Evolutionary conservation across 2,888 invertebrate genomes (phyloP).

Genomic region (Darwinula stevensoni): DNA sequence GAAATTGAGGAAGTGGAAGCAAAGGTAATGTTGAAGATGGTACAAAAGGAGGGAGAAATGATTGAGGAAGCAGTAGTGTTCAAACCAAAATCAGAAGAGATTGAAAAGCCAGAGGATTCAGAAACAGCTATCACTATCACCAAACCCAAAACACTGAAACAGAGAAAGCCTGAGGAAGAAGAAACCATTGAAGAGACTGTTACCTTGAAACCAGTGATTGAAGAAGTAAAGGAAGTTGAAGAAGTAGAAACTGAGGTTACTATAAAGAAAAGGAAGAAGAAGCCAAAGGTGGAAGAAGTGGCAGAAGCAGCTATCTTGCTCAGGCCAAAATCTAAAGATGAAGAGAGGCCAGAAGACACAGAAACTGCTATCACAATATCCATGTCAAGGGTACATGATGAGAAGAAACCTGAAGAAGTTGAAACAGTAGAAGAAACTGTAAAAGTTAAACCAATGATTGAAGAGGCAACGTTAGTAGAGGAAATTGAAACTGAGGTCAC

Average conservation of each 20-base stretch:
- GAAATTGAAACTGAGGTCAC: too few relatives aligned
- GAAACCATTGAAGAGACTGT: constrained; percentile 10
- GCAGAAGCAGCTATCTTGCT: too few relatives aligned
- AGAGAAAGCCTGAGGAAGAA: constrained; percentile 12
- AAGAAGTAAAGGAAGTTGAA: constrained; percentile 7
- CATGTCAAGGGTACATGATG: too few relatives aligned
- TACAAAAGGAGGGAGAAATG: constrained; percentile 9
- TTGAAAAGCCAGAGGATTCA: constrained; percentile 30
- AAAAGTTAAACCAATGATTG: too few relatives aligned
- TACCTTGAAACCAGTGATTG: constrained; percentile 4
- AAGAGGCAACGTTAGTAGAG: too few relatives aligned
- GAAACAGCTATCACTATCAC: constrained; percentile 39
- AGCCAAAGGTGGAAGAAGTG: too few relatives aligned
- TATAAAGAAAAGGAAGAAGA: too few relatives aligned
- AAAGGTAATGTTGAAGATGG: constrained; percentile 10
- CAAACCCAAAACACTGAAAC: constrained; percentile 14
- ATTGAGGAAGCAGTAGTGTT: constrained; percentile 10
- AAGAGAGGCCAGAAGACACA: too few relatives aligned
- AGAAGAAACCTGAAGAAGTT: too few relatives aligned
- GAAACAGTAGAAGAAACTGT: too few relatives aligned
- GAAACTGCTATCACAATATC: too few relatives aligned
- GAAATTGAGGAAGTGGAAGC: constrained; percentile 13
- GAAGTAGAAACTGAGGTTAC: constrained; percentile 7
- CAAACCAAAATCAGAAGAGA: constrained; percentile 36
- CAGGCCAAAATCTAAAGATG: too few relatives aligned